Percentiles rank a stretch among this genome's conserved stretches.
These are phyloP conservation scores for Drosophila tristis DNA, from an alignment of 1,140 invertebrate genomes.

Conservation along the genomic window DNA sequence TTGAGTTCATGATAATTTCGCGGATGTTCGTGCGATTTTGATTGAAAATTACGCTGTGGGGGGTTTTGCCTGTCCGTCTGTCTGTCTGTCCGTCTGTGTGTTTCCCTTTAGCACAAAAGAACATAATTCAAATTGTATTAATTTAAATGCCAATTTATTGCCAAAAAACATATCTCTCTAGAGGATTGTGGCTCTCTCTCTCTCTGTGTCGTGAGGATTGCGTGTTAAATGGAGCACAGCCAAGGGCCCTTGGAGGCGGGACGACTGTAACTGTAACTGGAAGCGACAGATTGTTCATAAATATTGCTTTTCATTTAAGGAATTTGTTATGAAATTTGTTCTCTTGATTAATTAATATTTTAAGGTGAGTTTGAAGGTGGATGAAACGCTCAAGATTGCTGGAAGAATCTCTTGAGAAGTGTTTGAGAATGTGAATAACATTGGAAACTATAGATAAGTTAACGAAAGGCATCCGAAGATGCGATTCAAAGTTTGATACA, in stretches of 20 bases:
- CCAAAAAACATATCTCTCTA: conserved; percentile 50
- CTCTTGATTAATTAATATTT: conserved; percentile 34
- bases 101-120: conserved; percentile 49
- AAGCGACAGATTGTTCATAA: conserved; percentile 71
- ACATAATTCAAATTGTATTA: conserved; percentile 84
- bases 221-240: conserved; percentile 53
- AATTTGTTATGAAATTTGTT: conserved; percentile 1
- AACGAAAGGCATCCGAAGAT: no score
- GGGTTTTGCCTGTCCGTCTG: conserved; percentile 42
- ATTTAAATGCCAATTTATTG: conserved; percentile 84
- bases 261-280: conserved; percentile 52
- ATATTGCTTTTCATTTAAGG: conserved; percentile 33
- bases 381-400: no score
- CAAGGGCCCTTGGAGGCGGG: conserved; percentile 21
- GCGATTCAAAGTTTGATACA: no score
- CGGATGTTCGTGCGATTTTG: conserved; percentile 79
- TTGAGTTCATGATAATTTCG: conserved; percentile 82
- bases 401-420: no score
- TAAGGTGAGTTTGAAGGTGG: not conserved
- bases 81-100: conserved; percentile 6
- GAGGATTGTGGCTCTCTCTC: conserved; percentile 3
- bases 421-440: no score
- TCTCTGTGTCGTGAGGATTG: conserved; percentile 10
- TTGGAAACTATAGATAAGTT: no score
- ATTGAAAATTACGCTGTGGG: conserved; percentile 83